Base-by-base conservation (phyloP, 2,888 invertebrate genomes). In the Bembecia ichneumoniformis region DNA sequence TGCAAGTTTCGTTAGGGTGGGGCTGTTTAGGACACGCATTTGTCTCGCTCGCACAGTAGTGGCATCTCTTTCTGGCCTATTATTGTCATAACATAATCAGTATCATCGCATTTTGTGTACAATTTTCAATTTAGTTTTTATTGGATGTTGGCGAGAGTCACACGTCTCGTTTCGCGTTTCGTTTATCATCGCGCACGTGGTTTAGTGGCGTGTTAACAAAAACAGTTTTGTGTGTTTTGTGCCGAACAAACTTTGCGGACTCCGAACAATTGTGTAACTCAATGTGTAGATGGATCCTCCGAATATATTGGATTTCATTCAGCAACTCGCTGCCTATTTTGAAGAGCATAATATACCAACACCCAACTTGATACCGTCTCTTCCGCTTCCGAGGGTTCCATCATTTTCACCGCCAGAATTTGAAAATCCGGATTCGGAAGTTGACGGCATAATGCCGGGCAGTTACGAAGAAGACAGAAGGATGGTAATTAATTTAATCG, bases 51-150 rank as follows among this genome's bases (percentile, higher is more conserved):
- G 36, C 68, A 46, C 82, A 53, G 54, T 58, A 50, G 52, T 34
- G 54, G 58, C 78, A 77, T 78, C 75, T 77, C 80, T 60, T 77
- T 86, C 81, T 81, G 81, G 74, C 77, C 80, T 82, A 80, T 87
- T 87, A 86, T 87, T 86, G 83, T 84, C 82, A 84, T 83, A 83
- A 84, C 81, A 80, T 82, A 82, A 83, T 84, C 81, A 75, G 79
- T 83, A 28, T 77, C 79, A 82, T 83, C 82, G 81, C 83, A 83
- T 83, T 83, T 84, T 83, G 82, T 83, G 83, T 82, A 80, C 80
- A 82, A 86, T 83, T 84, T 86, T 84, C 79, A 81, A 87, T 86
- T 87, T 86, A 87, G 86, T 87, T 86, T 77, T 86, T 84, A 84
- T 86, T 77, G 77, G 81, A 82, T 82, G 81, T 82, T 82, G 82